These are phyloP conservation scores for Drosophila cracens DNA, from an alignment of 2,888 invertebrate genomes.

Conservation along the genomic window DNA sequence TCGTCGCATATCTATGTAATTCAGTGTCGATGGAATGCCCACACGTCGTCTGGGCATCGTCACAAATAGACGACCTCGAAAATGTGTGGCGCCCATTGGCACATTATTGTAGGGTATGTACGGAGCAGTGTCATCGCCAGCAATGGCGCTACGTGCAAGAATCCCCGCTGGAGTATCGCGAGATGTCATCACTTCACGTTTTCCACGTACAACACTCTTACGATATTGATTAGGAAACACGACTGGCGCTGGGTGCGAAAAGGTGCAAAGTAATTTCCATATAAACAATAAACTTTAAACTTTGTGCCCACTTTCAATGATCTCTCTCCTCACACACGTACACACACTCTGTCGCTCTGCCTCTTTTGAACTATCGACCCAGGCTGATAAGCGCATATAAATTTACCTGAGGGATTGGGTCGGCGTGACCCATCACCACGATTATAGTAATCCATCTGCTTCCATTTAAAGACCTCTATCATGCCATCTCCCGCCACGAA, in stretches of 20 bases:
- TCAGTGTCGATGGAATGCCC: conserved; percentile 88
- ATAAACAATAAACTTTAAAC: background rate
- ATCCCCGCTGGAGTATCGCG: conserved; percentile 50
- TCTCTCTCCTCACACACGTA: background rate
- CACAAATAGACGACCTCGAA: conserved; percentile 88
- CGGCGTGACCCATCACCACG: conserved; percentile 55
- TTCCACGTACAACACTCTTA: conserved; percentile 3
- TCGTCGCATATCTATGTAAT: conserved; percentile 83
- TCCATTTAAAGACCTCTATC: conserved; percentile 83
- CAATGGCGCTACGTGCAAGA: conserved; percentile 11
- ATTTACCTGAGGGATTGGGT: conserved; percentile 55
- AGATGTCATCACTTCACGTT: conserved; percentile 61
- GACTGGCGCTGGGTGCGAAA: conserved; percentile 50
- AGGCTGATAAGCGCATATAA: background rate
- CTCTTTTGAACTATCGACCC: background rate
- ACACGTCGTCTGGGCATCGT: conserved; percentile 90
- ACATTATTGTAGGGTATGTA: conserved; percentile 84
- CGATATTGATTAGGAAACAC: conserved; percentile 48
- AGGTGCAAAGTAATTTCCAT: background rate
- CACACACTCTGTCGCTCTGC: background rate
- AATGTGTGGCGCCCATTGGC: conserved; percentile 83
- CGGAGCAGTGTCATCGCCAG: conserved; percentile 23
- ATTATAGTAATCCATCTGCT: conserved; percentile 83
- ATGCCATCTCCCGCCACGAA: conserved; percentile 65
- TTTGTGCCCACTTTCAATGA: background rate